Evolutionary conservation across 2,888 invertebrate genomes (phyloP).

Genomic region (Oscheius onirici): DNA sequence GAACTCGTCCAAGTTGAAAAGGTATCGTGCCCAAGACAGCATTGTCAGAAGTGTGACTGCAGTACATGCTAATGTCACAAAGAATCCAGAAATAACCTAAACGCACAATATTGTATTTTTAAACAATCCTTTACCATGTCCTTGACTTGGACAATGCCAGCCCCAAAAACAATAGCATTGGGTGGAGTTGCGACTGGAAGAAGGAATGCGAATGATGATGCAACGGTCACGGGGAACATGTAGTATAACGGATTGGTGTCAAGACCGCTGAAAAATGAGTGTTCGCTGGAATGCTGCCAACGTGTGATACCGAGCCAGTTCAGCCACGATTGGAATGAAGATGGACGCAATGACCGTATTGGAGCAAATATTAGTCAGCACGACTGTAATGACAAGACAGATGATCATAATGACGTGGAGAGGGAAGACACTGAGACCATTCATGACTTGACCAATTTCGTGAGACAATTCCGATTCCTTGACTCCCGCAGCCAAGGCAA

Average conservation of each 20-base stretch:
- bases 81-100: conserved; percentile 49
- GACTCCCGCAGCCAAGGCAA: conserved; percentile 66
- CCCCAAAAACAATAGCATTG: conserved; percentile 78
- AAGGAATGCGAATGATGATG: conserved; percentile 73
- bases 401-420: conserved; percentile 80
- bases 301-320: conserved; percentile 46
- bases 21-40: conserved; percentile 47
- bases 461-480: conserved; percentile 80
- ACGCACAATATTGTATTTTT: neutral
- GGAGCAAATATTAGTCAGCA: conserved; percentile 87
- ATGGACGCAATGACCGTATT: conserved; percentile 87
- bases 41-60: conserved; percentile 45
- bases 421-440: conserved; percentile 78
- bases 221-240: conserved; percentile 72
- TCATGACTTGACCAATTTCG: conserved; percentile 81
- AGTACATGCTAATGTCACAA: conserved; percentile 51
- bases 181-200: conserved; percentile 88
- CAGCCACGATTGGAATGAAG: conserved; percentile 80
- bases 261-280: conserved; percentile 42
- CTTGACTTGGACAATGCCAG: conserved; percentile 53
- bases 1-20: conserved; percentile 49
- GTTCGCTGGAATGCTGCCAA: neutral
- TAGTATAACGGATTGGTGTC: conserved; percentile 72
- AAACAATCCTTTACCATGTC: conserved; percentile 48
- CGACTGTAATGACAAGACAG: conserved; percentile 82